A percentile compares a stretch with the other conserved stretches of the same genome.
These are phyloP conservation scores for Serripes groenlandicus DNA, from an alignment of 2,888 invertebrate genomes.

Conservation along the genomic window DNA sequence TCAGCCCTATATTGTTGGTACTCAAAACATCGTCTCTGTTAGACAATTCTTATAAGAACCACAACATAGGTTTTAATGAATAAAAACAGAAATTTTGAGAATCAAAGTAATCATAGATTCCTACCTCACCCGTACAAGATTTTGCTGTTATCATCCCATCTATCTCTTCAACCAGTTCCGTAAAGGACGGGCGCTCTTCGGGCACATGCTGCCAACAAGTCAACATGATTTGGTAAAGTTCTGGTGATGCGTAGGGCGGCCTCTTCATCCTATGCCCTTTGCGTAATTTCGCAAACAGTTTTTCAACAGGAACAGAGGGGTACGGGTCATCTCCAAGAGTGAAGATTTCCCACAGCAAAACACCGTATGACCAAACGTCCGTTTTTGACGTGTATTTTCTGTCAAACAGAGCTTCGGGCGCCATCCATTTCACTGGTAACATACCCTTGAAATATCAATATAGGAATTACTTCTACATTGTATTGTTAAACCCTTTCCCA, in stretches of 20 bases:
- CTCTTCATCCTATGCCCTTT: conserved; percentile 98
- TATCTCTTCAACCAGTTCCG: conserved; percentile 95
- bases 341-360: conserved; percentile 99
- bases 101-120: conserved; percentile 33
- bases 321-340: conserved; percentile 99
- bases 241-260: conserved; percentile 96
- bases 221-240: conserved; percentile 98
- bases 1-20: too few species aligned
- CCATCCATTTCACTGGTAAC: conserved; percentile 99
- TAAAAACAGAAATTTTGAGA: neutral
- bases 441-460: conserved; percentile 89
- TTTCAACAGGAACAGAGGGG: conserved; percentile 97
- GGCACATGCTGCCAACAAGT: conserved; percentile 99
- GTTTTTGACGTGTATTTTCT: conserved; percentile 93
- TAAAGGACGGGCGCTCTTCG: conserved; percentile 94
- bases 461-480: neutral
- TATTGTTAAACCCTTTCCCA: too few species aligned
- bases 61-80: neutral
- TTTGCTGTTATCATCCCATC: conserved; percentile 93
- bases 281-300: conserved; percentile 95
- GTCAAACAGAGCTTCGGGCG: conserved; percentile 98
- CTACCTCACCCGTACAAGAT: conserved; percentile 93
- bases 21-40: too few species aligned
- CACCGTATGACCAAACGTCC: conserved; percentile 97
- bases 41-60: too few species aligned